Base-by-base conservation (phyloP, 1,140 invertebrate species). In the Samia ricini region DNA sequence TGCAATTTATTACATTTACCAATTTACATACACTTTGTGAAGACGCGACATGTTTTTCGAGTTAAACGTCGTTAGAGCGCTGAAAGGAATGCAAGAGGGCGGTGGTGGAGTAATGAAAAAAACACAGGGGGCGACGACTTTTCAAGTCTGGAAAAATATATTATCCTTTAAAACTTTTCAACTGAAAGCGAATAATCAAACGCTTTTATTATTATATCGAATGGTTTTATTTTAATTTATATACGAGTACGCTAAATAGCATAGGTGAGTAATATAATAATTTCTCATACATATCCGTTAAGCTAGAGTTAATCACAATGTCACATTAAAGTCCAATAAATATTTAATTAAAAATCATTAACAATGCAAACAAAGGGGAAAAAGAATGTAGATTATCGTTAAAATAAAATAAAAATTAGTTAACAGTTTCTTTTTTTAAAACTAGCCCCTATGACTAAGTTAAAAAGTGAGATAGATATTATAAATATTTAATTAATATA, bases 1-100 rank as follows among this genome's bases (percentile, higher is more conserved):
- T 83, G 77, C 83, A 86, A 89, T 87, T 89, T 87, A 87, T 89
- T 83, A 87, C 76, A 81, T 87, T 86, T 77, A 87, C 78, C 80
- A 85, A 87, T 89, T 87, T 89, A 86, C 86, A 89, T 89, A 86
- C 71, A 86, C 78, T 83, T 74, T 74, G 77, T 68, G 72, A 77
- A 77, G 68, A 68, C 62, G 60, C 61, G 66, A 70, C 69, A 71
- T 73, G 68, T 71, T 63, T 69, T 68, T 66, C 49, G 66, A 77
- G 74, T 82, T 79, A 83, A 81, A 79, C 68, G 69, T 66, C 52
- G 74, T 79, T 81, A 76, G 69, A 65, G 69, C 60, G 66, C 66
- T 77, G 71, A 75, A 71, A 79, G 75, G 71, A 69, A 71, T 71
- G 66, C 69, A 63, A 21, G 58, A 42, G 49, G 26, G 56, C 56